phyloP scores from a whole-genome alignment of 1,140 invertebrate species.

The Drosophila yakuba region DNA sequence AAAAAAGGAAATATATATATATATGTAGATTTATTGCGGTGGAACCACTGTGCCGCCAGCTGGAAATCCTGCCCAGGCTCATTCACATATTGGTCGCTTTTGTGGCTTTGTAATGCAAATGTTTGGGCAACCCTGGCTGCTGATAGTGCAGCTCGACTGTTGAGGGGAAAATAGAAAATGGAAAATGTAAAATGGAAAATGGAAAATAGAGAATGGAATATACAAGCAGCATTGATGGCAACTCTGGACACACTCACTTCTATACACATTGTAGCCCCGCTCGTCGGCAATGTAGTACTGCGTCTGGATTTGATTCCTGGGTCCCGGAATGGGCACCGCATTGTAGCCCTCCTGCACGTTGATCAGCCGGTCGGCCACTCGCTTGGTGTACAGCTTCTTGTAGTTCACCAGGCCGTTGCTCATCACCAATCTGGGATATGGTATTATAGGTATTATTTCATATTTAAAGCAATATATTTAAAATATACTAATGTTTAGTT shows the following conservation, averaged over 20 bases:
- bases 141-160: conserved; percentile 46
- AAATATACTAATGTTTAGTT: too few relatives aligned
- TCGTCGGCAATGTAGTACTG: conserved; percentile 74
- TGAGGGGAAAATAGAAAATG: neutral
- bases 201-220: neutral
- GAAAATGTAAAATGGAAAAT: too few relatives aligned
- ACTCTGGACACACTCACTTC: conserved; percentile 47
- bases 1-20: neutral
- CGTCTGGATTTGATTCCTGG: conserved; percentile 53
- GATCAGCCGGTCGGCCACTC: conserved; percentile 34
- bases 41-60: conserved; percentile 26
- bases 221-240: conserved; percentile 10
- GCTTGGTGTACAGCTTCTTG: conserved; percentile 63
- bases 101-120: conserved; percentile 32
- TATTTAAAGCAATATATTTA: too few relatives aligned
- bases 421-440: conserved; percentile 52
- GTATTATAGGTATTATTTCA: neutral
- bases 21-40: neutral
- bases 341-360: conserved; percentile 75
- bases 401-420: conserved; percentile 75
- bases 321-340: conserved; percentile 58
- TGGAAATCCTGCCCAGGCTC: conserved; percentile 1
- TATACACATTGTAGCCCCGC: conserved; percentile 69
- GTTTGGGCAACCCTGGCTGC: conserved; percentile 16
- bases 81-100: conserved; percentile 36